These are phyloP conservation scores for Stegastes partitus DNA, from an alignment of 2,113 vertebrate species.

Conservation along the genomic window DNA sequence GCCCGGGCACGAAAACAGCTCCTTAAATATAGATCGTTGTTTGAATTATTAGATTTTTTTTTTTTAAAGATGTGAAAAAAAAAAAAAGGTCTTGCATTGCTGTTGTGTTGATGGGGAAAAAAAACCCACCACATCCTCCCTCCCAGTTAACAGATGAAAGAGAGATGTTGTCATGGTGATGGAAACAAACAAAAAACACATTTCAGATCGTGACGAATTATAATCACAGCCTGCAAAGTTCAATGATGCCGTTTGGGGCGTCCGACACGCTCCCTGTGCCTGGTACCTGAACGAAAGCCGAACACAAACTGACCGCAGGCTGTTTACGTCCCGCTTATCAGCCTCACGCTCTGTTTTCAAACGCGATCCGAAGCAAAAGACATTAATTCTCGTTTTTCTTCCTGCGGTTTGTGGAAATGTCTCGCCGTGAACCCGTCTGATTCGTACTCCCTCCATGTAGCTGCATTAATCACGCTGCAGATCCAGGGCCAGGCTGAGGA, in stretches of 20 bases:
- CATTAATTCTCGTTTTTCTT: slow-evolving; percentile 48
- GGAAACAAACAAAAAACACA: slow-evolving; percentile 20
- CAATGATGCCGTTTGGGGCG: slow-evolving; percentile 28
- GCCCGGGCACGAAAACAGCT: background rate
- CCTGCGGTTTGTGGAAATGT: slow-evolving; percentile 37
- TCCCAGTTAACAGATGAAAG: background rate
- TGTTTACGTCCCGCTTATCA: slow-evolving; percentile 59
- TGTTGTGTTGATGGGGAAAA: background rate
- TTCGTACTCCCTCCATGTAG: slow-evolving; percentile 59
- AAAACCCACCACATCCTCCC: slow-evolving; percentile 17
- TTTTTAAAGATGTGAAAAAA: too few species aligned
- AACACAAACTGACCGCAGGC: slow-evolving; percentile 24
- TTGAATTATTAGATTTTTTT: too few species aligned
- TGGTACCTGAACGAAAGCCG: slow-evolving; percentile 35
- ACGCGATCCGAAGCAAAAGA: slow-evolving; percentile 45
- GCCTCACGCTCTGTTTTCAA: slow-evolving; percentile 28
- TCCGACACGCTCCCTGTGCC: slow-evolving; percentile 16
- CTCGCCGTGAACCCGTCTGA: slow-evolving; percentile 54
- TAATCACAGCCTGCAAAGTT: slow-evolving; percentile 29
- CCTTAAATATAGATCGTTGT: background rate
- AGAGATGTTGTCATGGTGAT: slow-evolving; percentile 24
- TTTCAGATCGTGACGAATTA: slow-evolving; percentile 35
- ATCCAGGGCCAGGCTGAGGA: slow-evolving; percentile 52
- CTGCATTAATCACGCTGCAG: slow-evolving; percentile 73
- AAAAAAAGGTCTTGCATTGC: background rate